Base-by-base conservation (phyloP, 2,888 invertebrate genomes). In the Himalopsyche tibetana region DNA sequence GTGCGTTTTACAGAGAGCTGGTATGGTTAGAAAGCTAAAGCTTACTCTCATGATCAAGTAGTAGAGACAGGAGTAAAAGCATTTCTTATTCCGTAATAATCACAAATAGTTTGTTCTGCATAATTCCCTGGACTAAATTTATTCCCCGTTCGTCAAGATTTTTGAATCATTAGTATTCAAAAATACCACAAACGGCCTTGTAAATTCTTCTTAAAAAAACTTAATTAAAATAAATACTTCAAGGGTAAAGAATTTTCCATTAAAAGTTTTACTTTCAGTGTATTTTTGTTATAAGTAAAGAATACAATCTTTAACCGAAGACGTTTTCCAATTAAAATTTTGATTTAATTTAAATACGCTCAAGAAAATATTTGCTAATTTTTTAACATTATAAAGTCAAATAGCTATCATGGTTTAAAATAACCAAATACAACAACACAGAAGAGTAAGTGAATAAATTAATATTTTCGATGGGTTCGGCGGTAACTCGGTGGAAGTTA, bases 141-240 rank as follows among this genome's bases (percentile, higher is more conserved):
- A 69, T 69, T 69, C 69, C 28, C 28, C 4, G 36, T 69, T 28
- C 69, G 28, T 69, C 69, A 69, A 69, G 69, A 69, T 69, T 69
- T 69, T 69, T 19, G 28, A 69, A 36, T 69, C 69, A 69, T 69
- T 69, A 69, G 28, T 69, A 69, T 69, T 19, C 69, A 69, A 69
- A 56, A 69, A 69, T 69, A 69, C 69, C 69, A 69, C 69, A 69
- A 69, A 8, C 69, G 69, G 69, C 69, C 69, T 69, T 69, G 69
- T 28, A 28, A 69, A 69, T 69, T 69, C 69, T 69, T 69, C 69
- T 69, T 12, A 69, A 69, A 69, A 69, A 36, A 36, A 28, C 69
- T 19, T 69, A 69, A 69, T 69, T 69, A 69, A 69, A 69, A 69
- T 0, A 11, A 28, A 28, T 69, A 19, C 11, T 9, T 28, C 69